Evolutionary conservation across 2,888 invertebrate species (phyloP).

Genomic region (Heliconius charithonia): DNA sequence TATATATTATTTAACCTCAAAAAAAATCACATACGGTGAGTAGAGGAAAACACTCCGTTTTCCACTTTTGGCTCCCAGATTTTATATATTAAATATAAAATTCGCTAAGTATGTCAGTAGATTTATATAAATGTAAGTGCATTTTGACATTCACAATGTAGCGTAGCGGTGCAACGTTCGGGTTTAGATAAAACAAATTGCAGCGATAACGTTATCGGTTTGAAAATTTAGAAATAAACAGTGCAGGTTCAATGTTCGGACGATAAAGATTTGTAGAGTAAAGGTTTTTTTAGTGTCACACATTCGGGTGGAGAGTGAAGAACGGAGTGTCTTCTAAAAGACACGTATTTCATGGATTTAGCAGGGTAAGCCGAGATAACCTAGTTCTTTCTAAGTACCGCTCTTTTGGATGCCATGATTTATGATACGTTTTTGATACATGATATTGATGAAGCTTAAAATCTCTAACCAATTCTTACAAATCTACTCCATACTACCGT

Average conservation of each 20-base stretch:
- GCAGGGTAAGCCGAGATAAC: not conserved
- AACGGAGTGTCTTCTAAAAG: not conserved
- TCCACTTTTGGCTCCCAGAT: too few species aligned
- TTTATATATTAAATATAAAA: too few species aligned
- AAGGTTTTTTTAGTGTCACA: not conserved
- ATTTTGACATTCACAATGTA: conserved; percentile 35
- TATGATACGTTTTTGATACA: too few species aligned
- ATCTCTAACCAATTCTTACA: not conserved
- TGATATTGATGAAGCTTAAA: not conserved
- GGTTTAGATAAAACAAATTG: conserved; percentile 37
- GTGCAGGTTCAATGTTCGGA: conserved; percentile 31
- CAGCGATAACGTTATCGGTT: conserved; percentile 40
- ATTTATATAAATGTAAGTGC: conserved; percentile 21
- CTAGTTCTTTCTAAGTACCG: too few species aligned
- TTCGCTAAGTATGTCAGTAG: conserved; percentile 6
- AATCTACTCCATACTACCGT: not conserved
- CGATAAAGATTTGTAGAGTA: conserved; percentile 1
- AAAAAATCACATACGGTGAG: too few species aligned
- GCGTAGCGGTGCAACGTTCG: conserved; percentile 35
- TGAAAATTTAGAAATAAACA: conserved; percentile 42
- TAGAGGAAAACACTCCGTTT: too few species aligned
- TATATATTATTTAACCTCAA: too few species aligned
- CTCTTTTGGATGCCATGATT: too few species aligned
- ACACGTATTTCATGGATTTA: not conserved
- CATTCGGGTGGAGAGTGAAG: not conserved